phyloP scores from a whole-genome alignment of 2,888 invertebrate species.

The Dryocosmus kuriphilus region DNA sequence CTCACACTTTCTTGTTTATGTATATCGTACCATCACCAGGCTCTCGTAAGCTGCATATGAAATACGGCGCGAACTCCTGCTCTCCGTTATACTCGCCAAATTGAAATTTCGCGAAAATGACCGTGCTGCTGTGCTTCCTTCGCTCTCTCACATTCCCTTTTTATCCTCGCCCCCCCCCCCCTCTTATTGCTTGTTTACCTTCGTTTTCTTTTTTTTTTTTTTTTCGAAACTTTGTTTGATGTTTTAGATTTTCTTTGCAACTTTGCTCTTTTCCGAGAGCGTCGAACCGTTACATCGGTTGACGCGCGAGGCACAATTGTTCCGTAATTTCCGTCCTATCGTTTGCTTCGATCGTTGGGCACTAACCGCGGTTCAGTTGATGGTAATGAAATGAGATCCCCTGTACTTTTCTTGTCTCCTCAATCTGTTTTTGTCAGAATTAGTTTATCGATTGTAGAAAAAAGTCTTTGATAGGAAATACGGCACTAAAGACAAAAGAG shows the following conservation, averaged over 20 bases:
- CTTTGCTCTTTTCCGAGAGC: not conserved
- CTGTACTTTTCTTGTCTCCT: not conserved
- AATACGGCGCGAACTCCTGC: conserved; percentile 6
- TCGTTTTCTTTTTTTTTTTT: not conserved
- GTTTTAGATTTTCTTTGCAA: conserved; percentile 1
- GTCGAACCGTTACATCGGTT: not conserved
- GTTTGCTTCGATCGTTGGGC: conserved; percentile 34
- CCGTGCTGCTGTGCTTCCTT: conserved; percentile 20
- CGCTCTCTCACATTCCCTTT: not conserved
- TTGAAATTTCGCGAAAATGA: conserved; percentile 35
- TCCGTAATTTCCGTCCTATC: conserved; percentile 37
- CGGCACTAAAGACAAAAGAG: not conserved
- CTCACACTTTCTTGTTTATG: conserved; percentile 1
- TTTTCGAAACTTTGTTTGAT: conserved; percentile 4
- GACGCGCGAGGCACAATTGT: not conserved
- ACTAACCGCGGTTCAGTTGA: not conserved
- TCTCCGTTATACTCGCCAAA: conserved; percentile 17
- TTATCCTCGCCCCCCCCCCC: not conserved
- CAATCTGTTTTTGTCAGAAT: not conserved
- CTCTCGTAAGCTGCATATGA: conserved; percentile 18
- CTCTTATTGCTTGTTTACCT: conserved; percentile 5
- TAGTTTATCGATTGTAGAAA: conserved; percentile 4
- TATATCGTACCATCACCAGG: conserved; percentile 7
- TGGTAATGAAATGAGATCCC: conserved; percentile 7
- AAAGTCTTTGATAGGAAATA: conserved; percentile 11